Conservation (phyloP, 2,113 vertebrate genomes). For the Toxostoma redivivum region DNA sequence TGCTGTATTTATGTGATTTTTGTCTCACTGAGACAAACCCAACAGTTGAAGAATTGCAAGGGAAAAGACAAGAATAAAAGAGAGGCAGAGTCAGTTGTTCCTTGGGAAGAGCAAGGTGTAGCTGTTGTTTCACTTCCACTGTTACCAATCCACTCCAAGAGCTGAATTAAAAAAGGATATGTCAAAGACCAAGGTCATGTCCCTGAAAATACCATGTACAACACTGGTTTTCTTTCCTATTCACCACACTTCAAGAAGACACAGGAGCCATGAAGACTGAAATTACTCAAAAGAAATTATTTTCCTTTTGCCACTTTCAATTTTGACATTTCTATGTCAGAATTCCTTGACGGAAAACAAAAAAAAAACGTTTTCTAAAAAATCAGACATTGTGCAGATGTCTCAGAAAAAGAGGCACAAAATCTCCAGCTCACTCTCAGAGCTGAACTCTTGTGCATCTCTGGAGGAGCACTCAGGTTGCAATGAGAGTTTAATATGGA, state of each 20-base stretch:
- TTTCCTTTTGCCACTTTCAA: neutral
- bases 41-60: neutral
- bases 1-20: neutral
- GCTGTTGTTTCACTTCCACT: neutral
- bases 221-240: neutral
- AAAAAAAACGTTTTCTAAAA: neutral
- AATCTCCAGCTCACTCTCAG: neutral
- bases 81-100: neutral
- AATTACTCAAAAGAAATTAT: neutral
- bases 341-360: neutral
- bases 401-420: neutral
- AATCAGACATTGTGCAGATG: rapidly evolving
- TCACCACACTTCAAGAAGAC: neutral
- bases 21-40: neutral
- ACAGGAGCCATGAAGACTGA: neutral
- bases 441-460: neutral
- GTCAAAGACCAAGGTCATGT: neutral
- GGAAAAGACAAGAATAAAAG: neutral
- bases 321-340: neutral
- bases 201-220: neutral
- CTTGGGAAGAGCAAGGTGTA: neutral
- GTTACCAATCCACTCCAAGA: neutral
- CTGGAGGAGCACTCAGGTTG: neutral
- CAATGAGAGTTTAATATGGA: neutral
- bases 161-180: neutral